Conservation (phyloP, 2,797 vertebrate species). For the Caiman crocodilus region DNA sequence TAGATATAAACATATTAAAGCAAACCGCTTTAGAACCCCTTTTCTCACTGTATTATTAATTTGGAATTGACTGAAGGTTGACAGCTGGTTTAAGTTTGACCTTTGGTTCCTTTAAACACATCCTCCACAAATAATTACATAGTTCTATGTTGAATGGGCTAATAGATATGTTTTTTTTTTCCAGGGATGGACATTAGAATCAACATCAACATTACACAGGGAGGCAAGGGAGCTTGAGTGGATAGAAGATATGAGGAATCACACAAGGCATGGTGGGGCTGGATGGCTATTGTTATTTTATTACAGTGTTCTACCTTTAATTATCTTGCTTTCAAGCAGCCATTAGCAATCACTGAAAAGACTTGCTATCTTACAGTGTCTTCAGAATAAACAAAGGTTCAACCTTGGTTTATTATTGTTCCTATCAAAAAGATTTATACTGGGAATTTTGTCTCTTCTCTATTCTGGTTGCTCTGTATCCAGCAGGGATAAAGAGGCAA, state of each 20-base stretch:
- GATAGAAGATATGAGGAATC: background rate
- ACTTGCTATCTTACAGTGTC: background rate
- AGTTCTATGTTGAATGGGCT: background rate
- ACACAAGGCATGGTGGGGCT: background rate
- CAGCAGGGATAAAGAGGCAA: background rate
- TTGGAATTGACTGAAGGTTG: conserved; percentile 59
- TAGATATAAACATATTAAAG: conserved; percentile 77
- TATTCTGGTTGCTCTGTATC: background rate
- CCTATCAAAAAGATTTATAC: background rate
- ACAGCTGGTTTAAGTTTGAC: conserved; percentile 55
- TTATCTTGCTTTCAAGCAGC: background rate
- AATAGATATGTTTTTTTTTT: background rate
- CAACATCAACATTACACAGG: fast-evolving
- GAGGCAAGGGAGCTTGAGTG: background rate
- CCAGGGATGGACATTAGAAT: background rate
- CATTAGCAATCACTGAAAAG: background rate
- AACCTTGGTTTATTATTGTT: background rate
- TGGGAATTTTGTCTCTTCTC: background rate
- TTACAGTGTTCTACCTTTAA: background rate
- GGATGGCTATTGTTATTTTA: background rate
- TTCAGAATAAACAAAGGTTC: background rate
- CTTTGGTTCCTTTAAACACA: conserved; percentile 24
- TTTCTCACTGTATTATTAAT: conserved; percentile 57
- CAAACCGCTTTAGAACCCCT: conserved; percentile 51
- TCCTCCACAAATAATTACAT: conserved; percentile 9